A percentile compares a stretch with the other conserved stretches of the same genome.
phyloP scores from a whole-genome alignment of 37 sponge, comb jelly and placozoan genomes.

The Ephydatia muelleri region DNA sequence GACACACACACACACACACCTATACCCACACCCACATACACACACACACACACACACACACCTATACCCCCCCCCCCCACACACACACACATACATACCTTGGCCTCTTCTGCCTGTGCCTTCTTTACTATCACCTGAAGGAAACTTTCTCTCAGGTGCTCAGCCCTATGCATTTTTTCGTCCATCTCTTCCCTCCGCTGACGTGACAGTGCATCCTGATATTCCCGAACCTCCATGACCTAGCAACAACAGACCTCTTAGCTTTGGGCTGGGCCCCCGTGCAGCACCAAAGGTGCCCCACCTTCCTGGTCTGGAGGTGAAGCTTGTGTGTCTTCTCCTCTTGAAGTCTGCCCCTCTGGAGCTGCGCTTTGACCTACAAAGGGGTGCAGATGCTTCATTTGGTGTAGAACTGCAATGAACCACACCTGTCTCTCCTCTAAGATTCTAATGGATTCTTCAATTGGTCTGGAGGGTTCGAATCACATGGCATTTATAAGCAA shows the following conservation, averaged over 20 bases:
- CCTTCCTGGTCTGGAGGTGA: slow-evolving; percentile 59
- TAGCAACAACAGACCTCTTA: background rate
- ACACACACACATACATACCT: slow-evolving; percentile 53
- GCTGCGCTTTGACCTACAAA: slow-evolving; percentile 78
- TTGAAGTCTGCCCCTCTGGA: slow-evolving; percentile 55
- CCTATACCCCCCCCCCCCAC: slow-evolving; percentile 23
- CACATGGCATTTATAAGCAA: no score
- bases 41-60: slow-evolving; percentile 13
- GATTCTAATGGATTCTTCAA: slow-evolving; percentile 50
- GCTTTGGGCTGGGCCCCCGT: background rate
- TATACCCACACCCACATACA: background rate
- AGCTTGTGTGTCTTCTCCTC: slow-evolving; percentile 76
- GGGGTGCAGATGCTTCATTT: background rate
- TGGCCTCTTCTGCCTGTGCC: slow-evolving; percentile 90
- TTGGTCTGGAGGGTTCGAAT: slow-evolving; percentile 29
- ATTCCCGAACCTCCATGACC: slow-evolving; percentile 55
- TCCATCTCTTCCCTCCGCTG: slow-evolving; percentile 64
- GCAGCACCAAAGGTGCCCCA: background rate
- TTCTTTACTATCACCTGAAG: slow-evolving; percentile 76
- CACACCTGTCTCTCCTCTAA: slow-evolving; percentile 74
- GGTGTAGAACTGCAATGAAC: background rate
- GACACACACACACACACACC: background rate
- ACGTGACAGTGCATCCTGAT: slow-evolving; percentile 31
- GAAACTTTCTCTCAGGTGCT: slow-evolving; percentile 63
- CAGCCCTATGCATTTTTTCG: slow-evolving; percentile 71